phyloP scores from a whole-genome alignment of 1,140 invertebrate species.

The Parapsyche elsis region DNA sequence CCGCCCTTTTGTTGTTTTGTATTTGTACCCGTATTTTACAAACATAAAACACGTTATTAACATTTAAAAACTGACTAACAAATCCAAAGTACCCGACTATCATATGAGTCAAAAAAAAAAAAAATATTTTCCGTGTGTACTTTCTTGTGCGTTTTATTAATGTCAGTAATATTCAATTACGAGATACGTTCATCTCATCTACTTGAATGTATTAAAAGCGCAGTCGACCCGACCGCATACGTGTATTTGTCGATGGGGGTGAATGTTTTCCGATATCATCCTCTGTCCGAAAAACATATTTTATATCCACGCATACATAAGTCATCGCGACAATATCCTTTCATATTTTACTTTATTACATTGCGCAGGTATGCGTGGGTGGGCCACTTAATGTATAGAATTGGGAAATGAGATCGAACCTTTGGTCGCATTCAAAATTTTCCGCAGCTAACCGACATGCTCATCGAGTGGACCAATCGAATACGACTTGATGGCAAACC shows the following conservation, averaged over 20 bases:
- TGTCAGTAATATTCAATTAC: no score
- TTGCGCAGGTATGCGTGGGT: not conserved
- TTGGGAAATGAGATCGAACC: constrained; percentile 20
- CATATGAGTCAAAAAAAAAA: no score
- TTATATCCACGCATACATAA: constrained; percentile 20
- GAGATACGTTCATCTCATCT: no score
- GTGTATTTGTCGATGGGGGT: not conserved
- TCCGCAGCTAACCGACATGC: not conserved
- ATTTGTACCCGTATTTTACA: no score
- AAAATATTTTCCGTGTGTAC: no score
- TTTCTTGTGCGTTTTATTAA: no score
- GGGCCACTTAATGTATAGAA: constrained; percentile 32
- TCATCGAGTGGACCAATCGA: no score
- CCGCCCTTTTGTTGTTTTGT: no score
- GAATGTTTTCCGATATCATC: not conserved
- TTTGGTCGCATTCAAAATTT: constrained; percentile 13
- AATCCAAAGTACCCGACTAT: no score
- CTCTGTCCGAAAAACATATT: constrained; percentile 29
- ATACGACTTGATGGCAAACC: no score
- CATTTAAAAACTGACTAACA: no score
- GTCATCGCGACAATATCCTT: constrained; percentile 37
- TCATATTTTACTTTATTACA: constrained; percentile 40
- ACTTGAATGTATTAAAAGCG: constrained; percentile 11
- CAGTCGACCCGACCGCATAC: not conserved
- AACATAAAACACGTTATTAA: no score